Evolutionary conservation across 2,113 vertebrate genomes (phyloP).

Genomic region (Rhinogobius similis): DNA sequence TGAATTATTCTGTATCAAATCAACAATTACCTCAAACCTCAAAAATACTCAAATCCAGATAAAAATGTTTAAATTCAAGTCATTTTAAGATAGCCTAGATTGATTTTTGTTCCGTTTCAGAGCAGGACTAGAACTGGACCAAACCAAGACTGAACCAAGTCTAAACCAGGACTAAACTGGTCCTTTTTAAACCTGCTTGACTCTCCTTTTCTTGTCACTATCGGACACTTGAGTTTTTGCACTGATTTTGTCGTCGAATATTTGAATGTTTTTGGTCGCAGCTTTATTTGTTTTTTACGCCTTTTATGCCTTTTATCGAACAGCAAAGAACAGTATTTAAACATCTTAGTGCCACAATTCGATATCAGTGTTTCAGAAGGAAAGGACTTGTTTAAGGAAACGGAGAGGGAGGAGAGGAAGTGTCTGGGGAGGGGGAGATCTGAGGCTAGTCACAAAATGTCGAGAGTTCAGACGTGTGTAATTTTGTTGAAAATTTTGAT

Average conservation of each 20-base stretch:
- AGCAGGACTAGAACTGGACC: not conserved
- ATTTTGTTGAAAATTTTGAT: too few species aligned
- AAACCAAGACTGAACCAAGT: not conserved
- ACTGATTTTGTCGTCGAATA: slow-evolving; percentile 58
- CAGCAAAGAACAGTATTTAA: not conserved
- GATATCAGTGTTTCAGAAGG: not conserved
- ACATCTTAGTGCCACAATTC: not conserved
- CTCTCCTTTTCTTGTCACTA: not conserved
- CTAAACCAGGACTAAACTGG: not conserved
- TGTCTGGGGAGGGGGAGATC: not conserved
- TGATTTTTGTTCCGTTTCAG: too few species aligned
- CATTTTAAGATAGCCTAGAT: too few species aligned
- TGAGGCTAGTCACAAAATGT: too few species aligned
- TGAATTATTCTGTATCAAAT: too few species aligned
- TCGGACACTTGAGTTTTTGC: slow-evolving; percentile 49
- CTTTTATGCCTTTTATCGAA: slow-evolving; percentile 49
- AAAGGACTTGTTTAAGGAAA: not conserved
- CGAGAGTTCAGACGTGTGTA: too few species aligned
- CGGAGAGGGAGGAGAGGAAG: not conserved
- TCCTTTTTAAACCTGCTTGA: not conserved
- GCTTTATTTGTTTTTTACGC: slow-evolving; percentile 56
- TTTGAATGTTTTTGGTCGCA: slow-evolving; percentile 73
- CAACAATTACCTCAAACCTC: too few species aligned
- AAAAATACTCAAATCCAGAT: too few species aligned
- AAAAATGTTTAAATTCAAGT: too few species aligned